These are phyloP conservation scores for Chionodraco myersi DNA, from an alignment of 2,113 vertebrate genomes.

Conservation along the genomic window DNA sequence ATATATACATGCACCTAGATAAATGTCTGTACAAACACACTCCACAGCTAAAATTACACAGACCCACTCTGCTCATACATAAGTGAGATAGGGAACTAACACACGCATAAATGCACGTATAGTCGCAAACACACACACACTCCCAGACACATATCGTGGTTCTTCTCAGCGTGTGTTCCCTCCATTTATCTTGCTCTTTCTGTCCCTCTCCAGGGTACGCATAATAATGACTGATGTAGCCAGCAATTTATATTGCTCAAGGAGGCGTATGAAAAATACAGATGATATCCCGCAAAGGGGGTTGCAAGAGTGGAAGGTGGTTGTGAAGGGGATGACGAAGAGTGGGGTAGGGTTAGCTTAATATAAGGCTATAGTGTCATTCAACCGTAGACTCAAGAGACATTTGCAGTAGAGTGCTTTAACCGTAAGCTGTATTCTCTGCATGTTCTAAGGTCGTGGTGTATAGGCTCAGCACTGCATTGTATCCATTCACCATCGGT, in stretches of 20 bases:
- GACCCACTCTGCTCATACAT: constrained; percentile 17
- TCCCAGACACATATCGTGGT: constrained; percentile 31
- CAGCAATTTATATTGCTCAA: constrained; percentile 70
- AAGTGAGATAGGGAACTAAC: constrained; percentile 15
- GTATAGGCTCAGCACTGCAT: neutral
- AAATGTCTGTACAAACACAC: constrained; percentile 15
- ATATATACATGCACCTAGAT: neutral
- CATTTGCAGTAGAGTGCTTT: constrained; percentile 30
- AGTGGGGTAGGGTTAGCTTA: constrained; percentile 5
- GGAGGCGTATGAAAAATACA: constrained; percentile 66
- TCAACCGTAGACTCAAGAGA: constrained; percentile 42
- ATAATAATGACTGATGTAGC: constrained; percentile 62
- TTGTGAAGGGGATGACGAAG: constrained; percentile 25
- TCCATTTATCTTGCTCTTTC: constrained; percentile 58
- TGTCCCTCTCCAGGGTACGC: constrained; percentile 63
- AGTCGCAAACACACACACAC: constrained; percentile 27
- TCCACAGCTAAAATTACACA: constrained; percentile 31
- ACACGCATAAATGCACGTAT: neutral
- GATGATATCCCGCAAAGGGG: constrained; percentile 59
- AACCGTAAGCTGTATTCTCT: constrained; percentile 9
- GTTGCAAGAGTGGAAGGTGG: constrained; percentile 51
- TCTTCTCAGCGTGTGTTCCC: constrained; percentile 63
- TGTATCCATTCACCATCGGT: constrained; percentile 5
- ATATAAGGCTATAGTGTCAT: constrained; percentile 43
- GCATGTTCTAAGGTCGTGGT: neutral